Conservation (phyloP, 2,797 vertebrate species). For the Eupleurogrammus muticus region DNA sequence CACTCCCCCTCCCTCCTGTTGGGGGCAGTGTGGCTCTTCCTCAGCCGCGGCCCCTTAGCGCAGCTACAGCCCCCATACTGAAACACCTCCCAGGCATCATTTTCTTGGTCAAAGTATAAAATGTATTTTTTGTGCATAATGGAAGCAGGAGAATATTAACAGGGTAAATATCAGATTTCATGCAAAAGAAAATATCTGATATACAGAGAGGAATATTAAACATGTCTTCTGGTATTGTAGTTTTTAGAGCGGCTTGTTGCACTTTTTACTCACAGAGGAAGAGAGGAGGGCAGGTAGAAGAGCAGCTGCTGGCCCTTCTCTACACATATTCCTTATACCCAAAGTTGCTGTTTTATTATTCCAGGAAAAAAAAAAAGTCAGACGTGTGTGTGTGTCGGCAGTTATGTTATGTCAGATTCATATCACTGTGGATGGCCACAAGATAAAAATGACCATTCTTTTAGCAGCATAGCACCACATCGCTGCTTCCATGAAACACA, state of each 20-base stretch:
- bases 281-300: neutral
- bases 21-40: conserved; percentile 82
- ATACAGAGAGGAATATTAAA: conserved; percentile 78
- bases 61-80: conserved; percentile 47
- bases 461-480: no score
- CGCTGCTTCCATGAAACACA: no score
- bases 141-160: conserved; percentile 81
- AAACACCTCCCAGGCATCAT: conserved; percentile 78
- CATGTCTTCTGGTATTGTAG: conserved; percentile 67
- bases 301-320: conserved; percentile 1
- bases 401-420: no score
- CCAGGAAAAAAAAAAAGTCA: no score
- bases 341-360: neutral
- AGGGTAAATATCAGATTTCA: conserved; percentile 82
- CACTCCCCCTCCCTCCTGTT: conserved; percentile 60
- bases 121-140: conserved; percentile 78
- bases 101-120: conserved; percentile 84
- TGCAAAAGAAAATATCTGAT: conserved; percentile 81
- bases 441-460: no score
- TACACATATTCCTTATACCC: neutral
- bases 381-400: no score
- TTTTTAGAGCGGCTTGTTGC: conserved; percentile 53
- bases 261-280: conserved; percentile 30
- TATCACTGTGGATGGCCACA: no score
- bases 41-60: conserved; percentile 12